Percentiles rank a stretch among this genome's conserved stretches.
phyloP scores from a whole-genome alignment of 1,140 invertebrate genomes.

The Saccostrea echinata region DNA sequence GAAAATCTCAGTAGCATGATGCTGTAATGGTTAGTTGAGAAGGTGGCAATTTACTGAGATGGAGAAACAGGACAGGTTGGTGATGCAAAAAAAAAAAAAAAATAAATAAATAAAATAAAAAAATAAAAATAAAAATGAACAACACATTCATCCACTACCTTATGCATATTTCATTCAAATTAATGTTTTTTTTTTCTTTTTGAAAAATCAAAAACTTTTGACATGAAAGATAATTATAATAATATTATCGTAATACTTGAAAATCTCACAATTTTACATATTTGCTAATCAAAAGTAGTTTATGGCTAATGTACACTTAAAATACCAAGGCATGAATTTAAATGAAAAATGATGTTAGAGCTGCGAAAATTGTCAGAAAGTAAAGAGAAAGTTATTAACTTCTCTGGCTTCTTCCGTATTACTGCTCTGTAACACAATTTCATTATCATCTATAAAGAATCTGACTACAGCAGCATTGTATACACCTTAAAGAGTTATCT shows the following conservation, averaged over 20 bases:
- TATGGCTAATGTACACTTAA: neutral
- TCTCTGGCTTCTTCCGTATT: neutral
- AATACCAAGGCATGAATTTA: neutral
- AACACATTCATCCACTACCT: neutral
- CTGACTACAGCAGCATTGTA: neutral
- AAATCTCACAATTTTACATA: too few species aligned
- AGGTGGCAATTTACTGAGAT: neutral
- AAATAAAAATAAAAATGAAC: too few species aligned
- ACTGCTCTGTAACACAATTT: slow-evolving; percentile 22
- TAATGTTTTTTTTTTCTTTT: neutral
- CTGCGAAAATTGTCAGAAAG: neutral
- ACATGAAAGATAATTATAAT: neutral
- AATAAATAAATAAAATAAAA: too few species aligned
- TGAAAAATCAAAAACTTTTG: too few species aligned
- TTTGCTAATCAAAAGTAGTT: neutral
- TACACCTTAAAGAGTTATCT: neutral
- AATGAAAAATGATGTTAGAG: neutral
- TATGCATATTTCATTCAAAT: neutral
- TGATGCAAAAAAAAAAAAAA: neutral
- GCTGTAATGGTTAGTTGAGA: neutral
- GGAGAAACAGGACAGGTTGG: neutral
- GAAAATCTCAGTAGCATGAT: neutral
- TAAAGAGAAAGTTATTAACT: slow-evolving; percentile 1
- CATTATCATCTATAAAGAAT: neutral
- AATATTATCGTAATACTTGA: neutral